Conservation (phyloP, 2,113 vertebrate genomes). For the Turdus rufiventris region DNA sequence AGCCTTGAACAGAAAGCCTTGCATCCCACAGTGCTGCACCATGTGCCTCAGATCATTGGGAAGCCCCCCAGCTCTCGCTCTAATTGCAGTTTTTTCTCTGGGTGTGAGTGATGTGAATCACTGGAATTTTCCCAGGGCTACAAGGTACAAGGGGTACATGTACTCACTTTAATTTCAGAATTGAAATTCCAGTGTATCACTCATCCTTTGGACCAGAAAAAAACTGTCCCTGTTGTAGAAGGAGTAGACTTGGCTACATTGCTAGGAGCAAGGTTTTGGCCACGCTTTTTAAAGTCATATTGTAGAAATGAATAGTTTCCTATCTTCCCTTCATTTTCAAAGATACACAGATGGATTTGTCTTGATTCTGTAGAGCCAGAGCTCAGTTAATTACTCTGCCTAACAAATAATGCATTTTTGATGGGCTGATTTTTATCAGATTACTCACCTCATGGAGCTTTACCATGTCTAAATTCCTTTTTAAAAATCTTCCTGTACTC, state of each 20-base stretch:
- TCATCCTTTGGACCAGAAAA: background rate
- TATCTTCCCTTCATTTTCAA: background rate
- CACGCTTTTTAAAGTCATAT: background rate
- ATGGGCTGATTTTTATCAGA: background rate
- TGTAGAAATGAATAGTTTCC: background rate
- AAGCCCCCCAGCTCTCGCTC: background rate
- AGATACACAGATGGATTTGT: background rate
- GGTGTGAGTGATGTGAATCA: background rate
- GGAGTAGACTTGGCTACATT: background rate
- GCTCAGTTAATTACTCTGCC: background rate
- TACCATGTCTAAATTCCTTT: background rate
- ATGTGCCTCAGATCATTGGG: background rate
- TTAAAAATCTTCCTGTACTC: background rate
- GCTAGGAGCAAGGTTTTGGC: background rate
- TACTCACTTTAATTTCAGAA: background rate
- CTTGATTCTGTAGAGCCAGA: background rate
- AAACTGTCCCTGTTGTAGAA: background rate
- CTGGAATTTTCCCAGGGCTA: background rate
- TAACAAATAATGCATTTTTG: background rate
- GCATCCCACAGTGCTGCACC: background rate
- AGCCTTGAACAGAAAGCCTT: background rate
- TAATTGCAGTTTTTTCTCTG: background rate
- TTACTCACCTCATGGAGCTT: background rate
- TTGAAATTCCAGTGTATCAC: background rate
- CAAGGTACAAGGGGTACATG: fast-evolving